Percentiles rank a stretch among this genome's conserved stretches.
Evolutionary conservation across 2,888 invertebrate species (phyloP).

Genomic region (Trisateles emortualis): DNA sequence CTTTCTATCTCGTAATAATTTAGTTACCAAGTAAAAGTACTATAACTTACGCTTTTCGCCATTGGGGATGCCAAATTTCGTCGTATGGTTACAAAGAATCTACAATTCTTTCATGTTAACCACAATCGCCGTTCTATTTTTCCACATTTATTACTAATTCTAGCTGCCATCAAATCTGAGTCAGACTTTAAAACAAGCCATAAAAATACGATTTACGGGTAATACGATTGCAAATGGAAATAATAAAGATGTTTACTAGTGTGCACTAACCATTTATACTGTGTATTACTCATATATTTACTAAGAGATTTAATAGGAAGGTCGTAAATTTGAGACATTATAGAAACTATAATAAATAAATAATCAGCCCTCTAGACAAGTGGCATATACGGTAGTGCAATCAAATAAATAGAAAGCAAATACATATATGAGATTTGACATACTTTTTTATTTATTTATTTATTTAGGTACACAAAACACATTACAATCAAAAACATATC

Average conservation of each 20-base stretch:
- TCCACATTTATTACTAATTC: constrained; percentile 25
- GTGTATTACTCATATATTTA: constrained; percentile 18
- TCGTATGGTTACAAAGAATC: background rate
- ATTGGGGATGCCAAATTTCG: too few species aligned
- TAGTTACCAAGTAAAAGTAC: too few species aligned
- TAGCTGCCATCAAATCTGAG: constrained; percentile 35
- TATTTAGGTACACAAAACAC: too few species aligned
- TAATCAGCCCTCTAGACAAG: background rate
- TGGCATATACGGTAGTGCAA: too few species aligned
- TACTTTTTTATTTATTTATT: too few species aligned
- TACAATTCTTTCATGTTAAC: constrained; percentile 5
- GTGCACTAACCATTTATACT: constrained; percentile 20
- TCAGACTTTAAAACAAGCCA: constrained; percentile 41
- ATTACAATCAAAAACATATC: too few species aligned
- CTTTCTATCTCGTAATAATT: too few species aligned
- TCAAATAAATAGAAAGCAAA: too few species aligned
- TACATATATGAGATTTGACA: too few species aligned
- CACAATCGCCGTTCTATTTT: constrained; percentile 25
- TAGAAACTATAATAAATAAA: background rate
- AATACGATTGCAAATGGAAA: constrained; percentile 41
- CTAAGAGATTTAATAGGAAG: constrained; percentile 4
- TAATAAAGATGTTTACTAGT: constrained; percentile 45
- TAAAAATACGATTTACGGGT: constrained; percentile 46
- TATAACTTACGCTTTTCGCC: too few species aligned
- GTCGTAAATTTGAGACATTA: background rate